Conservation (phyloP, 2,888 invertebrate species). For the Chaitophorus viminalis region DNA sequence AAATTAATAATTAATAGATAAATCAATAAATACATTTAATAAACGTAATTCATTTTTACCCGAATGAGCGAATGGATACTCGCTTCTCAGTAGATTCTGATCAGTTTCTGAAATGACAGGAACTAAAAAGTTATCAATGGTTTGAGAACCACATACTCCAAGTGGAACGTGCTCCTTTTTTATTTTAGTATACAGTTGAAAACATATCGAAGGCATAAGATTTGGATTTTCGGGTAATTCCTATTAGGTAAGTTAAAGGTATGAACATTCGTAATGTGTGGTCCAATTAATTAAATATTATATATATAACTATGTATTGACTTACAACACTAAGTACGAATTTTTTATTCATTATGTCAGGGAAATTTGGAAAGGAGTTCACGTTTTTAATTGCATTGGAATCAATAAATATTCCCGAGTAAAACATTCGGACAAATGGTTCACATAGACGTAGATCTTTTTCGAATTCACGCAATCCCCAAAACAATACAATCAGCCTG, state of each 20-base stretch:
- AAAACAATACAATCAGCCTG: slow-evolving; percentile 40
- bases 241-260: background rate
- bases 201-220: slow-evolving; percentile 36
- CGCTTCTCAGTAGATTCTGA: background rate
- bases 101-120: background rate
- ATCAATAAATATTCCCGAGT: slow-evolving; percentile 11
- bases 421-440: slow-evolving; percentile 36
- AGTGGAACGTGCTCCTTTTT: background rate
- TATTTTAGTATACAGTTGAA: slow-evolving; percentile 38
- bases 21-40: no score
- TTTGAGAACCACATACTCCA: slow-evolving; percentile 29
- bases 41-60: background rate
- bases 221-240: slow-evolving; percentile 48
- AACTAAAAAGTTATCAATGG: slow-evolving; percentile 6
- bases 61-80: background rate
- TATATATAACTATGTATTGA: no score
- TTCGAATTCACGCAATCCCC: slow-evolving; percentile 39
- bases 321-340: slow-evolving; percentile 1
- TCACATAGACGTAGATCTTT: background rate
- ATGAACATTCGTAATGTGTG: no score
- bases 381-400: slow-evolving; percentile 28
- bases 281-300: no score
- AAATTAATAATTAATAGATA: no score
- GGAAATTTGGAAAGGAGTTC: slow-evolving; percentile 33
- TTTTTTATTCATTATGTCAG: background rate